Base-by-base conservation (phyloP, 1,140 invertebrate genomes). In the Saxidomus purpurata region DNA sequence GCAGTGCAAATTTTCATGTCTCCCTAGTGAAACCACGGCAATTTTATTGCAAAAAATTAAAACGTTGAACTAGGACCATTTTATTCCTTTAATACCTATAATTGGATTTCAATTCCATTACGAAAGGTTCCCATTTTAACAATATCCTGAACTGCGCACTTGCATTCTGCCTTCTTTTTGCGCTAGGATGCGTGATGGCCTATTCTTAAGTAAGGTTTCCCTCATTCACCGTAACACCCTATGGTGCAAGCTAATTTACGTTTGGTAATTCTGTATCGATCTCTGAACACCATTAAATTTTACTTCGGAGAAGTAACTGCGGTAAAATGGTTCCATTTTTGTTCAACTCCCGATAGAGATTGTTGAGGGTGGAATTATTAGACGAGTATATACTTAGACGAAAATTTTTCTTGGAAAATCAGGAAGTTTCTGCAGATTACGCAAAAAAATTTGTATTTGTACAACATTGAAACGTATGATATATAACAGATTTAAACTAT, bases 191-290 rank as follows among this genome's bases (percentile, higher is more conserved):
- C 85, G 52, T 77, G 85, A 47, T 76, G 61, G 85, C 55, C 69
- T 17, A 63, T 77, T 76, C 74, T 76, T 63, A 47, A 67, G 52
- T 63, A 67, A 67, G 76, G 49, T 19, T 87, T 86, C 59, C 40
- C 63, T 79, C 47, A 80, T 88, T 88, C 79, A 15, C 34, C 15
- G 40, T 36, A 69, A 79, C 86, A 88, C 76, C 76, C 74, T 43
- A 63, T 67, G 59, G 76, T 80, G 86, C 76, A 81, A 55, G 77
- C 52, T 88, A 88, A 88, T 88, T 88, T 81, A 88, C 61, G 76
- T 77, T 88, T 59, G 17, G 86, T 88, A 88, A 88, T 88, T 88
- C 81, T 88, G 86, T 88, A 88, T 88, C 47, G 86, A 88, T 88
- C 76, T 88, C 71, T 59, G 76, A 81, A 52, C 59, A 79, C 86